phyloP scores from a whole-genome alignment of 2,888 invertebrate species.

The Trissoscelio sp. region DNA sequence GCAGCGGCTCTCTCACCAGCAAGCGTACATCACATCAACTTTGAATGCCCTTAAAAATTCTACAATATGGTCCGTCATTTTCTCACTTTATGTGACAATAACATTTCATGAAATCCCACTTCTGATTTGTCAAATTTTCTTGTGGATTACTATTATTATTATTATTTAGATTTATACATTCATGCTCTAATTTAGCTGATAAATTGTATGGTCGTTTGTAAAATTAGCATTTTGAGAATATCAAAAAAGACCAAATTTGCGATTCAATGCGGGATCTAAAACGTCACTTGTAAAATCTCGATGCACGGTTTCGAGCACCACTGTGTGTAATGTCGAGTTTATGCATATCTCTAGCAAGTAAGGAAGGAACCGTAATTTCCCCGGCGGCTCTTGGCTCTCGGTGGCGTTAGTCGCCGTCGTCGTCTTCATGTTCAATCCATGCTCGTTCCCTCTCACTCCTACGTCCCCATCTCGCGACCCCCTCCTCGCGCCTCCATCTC shows the following conservation, averaged over 20 bases:
- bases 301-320: slow-evolving; percentile 76
- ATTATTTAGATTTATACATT: no score
- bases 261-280: slow-evolving; percentile 1
- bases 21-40: slow-evolving; percentile 43
- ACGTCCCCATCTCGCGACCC: slow-evolving; percentile 43
- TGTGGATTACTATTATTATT: no score
- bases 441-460: slow-evolving; percentile 69
- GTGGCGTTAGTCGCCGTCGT: slow-evolving; percentile 80
- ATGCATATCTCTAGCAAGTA: slow-evolving; percentile 81
- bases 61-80: slow-evolving; percentile 53
- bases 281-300: slow-evolving; percentile 47
- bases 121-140: slow-evolving; percentile 36
- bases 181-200: neutral
- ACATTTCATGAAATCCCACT: slow-evolving; percentile 52
- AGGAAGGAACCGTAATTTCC: slow-evolving; percentile 83
- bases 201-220: neutral
- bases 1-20: slow-evolving; percentile 76
- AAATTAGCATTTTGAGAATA: neutral
- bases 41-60: slow-evolving; percentile 54
- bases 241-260: neutral
- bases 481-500: slow-evolving; percentile 55
- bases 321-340: slow-evolving; percentile 82
- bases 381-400: slow-evolving; percentile 82
- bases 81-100: slow-evolving; percentile 47
- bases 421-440: slow-evolving; percentile 73